Evolutionary conservation across 2,888 invertebrate species (phyloP), one percentile per base, ranked within the genome.

Genomic region (Rotaria socialis): DNA sequence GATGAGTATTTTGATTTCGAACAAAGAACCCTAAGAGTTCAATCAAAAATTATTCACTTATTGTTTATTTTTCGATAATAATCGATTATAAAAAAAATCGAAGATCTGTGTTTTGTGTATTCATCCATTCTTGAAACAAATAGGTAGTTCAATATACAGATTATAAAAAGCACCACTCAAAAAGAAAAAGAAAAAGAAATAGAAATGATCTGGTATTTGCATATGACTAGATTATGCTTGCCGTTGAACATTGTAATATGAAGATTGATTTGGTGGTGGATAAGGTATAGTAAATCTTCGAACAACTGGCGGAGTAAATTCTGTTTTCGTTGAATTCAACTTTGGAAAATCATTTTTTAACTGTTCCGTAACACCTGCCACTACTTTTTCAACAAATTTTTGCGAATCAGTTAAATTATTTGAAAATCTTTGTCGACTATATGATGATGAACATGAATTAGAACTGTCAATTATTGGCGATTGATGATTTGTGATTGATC

Each of bases 181-280:
- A 67, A 67, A 67, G 35, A 41, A 67, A 16, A 8, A 27, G 6
- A 8, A 27, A 24, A 11, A 27, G 27, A 60, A 27, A 67, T 10
- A 16, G 35, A 67, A 67, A 35, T 55, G 55, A 67, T 67, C 67
- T 41, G 35, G 35, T 67, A 67, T 67, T 41, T 67, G 35, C 5
- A 41, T 67, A 35, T 67, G 67, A 67, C 67, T 67, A 67, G 67
- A 67, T 67, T 35, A 67, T 67, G n/a, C 35, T 35, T 35, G 67
- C 11, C 67, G 67, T 19, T 67, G 67, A 67, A 67, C 19, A 19
- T 67, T 67, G n/a, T 67, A 67, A 35, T 67, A 67, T 27, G 67
- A 67, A 35, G 67, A 27, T 67, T 67, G 67, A 67, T 27, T 67
- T 35, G 35, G 10, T 27, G 67, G 67, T 27, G 67, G 67, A 67